Evolutionary conservation across 1,140 invertebrate genomes (phyloP), one percentile per base, ranked within the genome.

Genomic region (Heliconius congener): DNA sequence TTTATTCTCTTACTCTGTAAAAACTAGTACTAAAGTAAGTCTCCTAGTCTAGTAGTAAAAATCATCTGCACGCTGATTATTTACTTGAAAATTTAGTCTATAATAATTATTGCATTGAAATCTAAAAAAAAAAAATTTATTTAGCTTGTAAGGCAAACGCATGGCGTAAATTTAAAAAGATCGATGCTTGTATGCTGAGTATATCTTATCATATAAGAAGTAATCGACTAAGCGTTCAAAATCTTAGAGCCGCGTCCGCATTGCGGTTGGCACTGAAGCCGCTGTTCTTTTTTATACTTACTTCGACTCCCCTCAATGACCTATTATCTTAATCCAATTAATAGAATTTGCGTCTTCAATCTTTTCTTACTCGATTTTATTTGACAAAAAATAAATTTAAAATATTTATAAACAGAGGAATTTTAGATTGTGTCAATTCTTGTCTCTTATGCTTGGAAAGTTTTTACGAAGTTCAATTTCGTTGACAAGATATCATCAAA

Each of bases 181-280:
- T 18, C 27, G 60, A 66, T 30, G 60, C 60, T 30, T 30, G 27
- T 66, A 11, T 66, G 23, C 27, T 27, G 23, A 66, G 60, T 66
- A 23, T 60, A n/a, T 60, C 46, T 76, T 77, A 80, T 73, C 55
- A 52, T 34, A 39, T 76, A 71, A 71, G 60, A 71, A 66, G 52
- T 80, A 76, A 76, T 80, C 71, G 74, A 80, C 42, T 76, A 76
- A 73, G 39, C 71, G 74, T 30, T 66, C 27, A 76, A 75, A 77
- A 70, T 74, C 57, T 77, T 34, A 70, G 42, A 46, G 79, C 79
- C 37, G 60, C 55, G 66, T 74, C 80, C 77, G 80, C 80, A 81
- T 72, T 81, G 80, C 80, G 80, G 73, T 73, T 78, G 77, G 70
- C 80, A 81, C 73, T 76, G 39, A 66, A 75, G 30, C 72, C 23